Evolutionary conservation across 92 coral and sea anemone species (phyloP), one percentile per base, ranked within the genome.

Genomic region (Epizoanthus stellaris): DNA sequence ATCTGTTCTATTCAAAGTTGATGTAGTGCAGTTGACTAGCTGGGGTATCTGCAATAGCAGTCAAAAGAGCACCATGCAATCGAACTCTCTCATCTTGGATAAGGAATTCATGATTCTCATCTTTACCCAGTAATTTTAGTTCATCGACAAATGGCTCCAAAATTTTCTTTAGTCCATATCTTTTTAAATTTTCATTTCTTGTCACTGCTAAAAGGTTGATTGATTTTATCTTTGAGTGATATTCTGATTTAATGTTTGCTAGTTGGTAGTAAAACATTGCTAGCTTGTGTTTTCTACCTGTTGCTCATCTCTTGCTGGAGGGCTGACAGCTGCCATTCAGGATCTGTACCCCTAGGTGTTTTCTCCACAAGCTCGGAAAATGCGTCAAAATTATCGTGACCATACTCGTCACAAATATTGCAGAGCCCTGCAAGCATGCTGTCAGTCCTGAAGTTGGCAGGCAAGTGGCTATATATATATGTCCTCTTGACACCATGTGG

Each of bases 191-290:
- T 4, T 58, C n/a, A 3, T 17, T 4, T 9, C 57, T 67, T 0
- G 30, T 80, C 36, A 87, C 49, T 38, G 86, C 90, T 11, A 87
- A 13, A 25, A 80, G 86, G 56, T 87, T 49, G 3, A 87, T 80
- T 4, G 85, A 69, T 14, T 80, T 70, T 15, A 80, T 20, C 43
- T 87, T 81, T 0, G 86, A 87, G n/a, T 81, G 43, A 42, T 87
- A 39, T 21, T 60, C 81, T 34, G 86, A 72, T 0, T 59, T 13
- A 1, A 87, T 6, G 59, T 87, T 86, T 6, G 76, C 89, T 5
- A 86, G 49, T 56, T 66, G 70, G 53, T 64, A 86, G 39, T 80
- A 80, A 45, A 85, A 80, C 73, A 80, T 59, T 5, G 84, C 15
- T 5, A 80, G 23, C n/a, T 82, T 82, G 23, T 82, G 77, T 38